A percentile compares a stretch with the other conserved stretches of the same genome.
These are phyloP conservation scores for Linnaemya tessellans DNA, from an alignment of 2,888 invertebrate genomes.

Conservation along the genomic window DNA sequence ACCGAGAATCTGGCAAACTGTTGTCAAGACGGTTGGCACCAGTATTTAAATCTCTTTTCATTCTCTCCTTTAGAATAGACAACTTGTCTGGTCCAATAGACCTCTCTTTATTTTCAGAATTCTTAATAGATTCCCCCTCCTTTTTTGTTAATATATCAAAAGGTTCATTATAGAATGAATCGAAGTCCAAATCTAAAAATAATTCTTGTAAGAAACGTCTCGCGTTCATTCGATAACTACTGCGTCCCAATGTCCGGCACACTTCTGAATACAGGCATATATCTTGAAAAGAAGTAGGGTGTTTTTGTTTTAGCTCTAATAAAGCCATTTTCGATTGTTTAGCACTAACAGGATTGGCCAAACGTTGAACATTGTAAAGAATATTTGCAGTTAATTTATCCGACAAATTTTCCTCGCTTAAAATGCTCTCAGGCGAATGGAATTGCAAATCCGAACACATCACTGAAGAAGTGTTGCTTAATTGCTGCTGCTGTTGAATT, in stretches of 20 bases:
- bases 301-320: constrained; percentile 89
- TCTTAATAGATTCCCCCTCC: constrained; percentile 74
- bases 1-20: constrained; percentile 46
- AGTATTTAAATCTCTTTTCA: constrained; percentile 67
- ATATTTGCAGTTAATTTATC: constrained; percentile 84
- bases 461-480: constrained; percentile 76
- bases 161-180: constrained; percentile 85
- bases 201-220: constrained; percentile 96
- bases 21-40: constrained; percentile 44
- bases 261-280: constrained; percentile 97
- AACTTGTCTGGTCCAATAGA: constrained; percentile 33
- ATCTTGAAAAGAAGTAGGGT: constrained; percentile 90
- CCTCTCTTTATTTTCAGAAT: constrained; percentile 50
- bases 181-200: constrained; percentile 93
- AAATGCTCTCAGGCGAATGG: constrained; percentile 83
- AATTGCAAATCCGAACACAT: constrained; percentile 81
- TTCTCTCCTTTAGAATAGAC: constrained; percentile 60
- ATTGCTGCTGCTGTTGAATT: constrained; percentile 66
- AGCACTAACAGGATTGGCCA: constrained; percentile 91
- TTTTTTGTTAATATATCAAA: constrained; percentile 83
- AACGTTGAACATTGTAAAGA: constrained; percentile 88
- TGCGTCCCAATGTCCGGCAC: constrained; percentile 89
- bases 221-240: constrained; percentile 92
- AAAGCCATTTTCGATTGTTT: constrained; percentile 92
- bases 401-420: constrained; percentile 82